Evolutionary conservation across 2,888 invertebrate genomes (phyloP), one percentile per base, ranked within the genome.

Genomic region (Griposia aprilina): DNA sequence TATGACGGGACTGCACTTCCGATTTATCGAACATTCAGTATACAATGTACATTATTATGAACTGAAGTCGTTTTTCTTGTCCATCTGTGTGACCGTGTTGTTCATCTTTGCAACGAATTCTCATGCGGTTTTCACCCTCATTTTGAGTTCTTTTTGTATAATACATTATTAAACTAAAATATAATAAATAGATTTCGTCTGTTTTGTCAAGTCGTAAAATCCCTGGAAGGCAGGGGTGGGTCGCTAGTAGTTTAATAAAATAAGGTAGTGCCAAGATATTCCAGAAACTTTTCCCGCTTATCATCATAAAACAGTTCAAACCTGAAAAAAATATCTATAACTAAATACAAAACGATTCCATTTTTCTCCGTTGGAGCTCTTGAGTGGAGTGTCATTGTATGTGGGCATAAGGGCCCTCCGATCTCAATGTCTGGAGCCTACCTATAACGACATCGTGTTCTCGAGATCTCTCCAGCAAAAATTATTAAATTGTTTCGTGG

Each of bases 341-440:
- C 76, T 74, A 79, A 85, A 86, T 78, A 85, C 82, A 79, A 87
- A 88, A 80, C 83, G 86, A 88, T 88, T 84, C 68, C 85, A 84
- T 87, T 87, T 86, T 87, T 87, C 87, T 75, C 84, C 87, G 85
- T 71, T 84, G 72, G 73, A 84, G 65, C 87, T 75, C 84, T 82
- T 69, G 72, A 75, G 23, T 84, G 57, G 30, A 88, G 88, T 79
- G 82, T 84, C 78, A 82, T 87, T 87, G 87, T 88, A 65, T 78
- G 75, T 60, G 70, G 74, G 70, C 45, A 67, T 71, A 75, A 88
- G 88, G 68, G 87, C 74, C n/a, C 87, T 84, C n/a, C 52, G 52
- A 76, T 73, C 77, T 84, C 87, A 82, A 90, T 81, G 79, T 85
- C 81, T 76, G 59, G 69, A 81, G 76, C 76, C 86, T 84, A 88